These are phyloP conservation scores for Acanthisitta chloris DNA, from an alignment of 2,113 vertebrate species.

Conservation along the genomic window DNA sequence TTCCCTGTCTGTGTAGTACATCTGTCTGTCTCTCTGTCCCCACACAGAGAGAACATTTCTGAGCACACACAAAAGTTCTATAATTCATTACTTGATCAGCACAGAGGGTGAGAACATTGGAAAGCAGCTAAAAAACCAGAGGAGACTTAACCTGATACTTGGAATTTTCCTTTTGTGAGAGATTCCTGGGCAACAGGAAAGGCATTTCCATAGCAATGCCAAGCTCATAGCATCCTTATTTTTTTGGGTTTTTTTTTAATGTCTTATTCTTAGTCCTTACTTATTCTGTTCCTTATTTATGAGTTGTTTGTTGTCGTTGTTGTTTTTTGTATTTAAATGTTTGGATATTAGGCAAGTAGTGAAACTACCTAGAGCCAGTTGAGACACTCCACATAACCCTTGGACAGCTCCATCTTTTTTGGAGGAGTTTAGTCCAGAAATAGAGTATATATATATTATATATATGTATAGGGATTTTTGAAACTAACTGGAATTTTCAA, in stretches of 20 bases:
- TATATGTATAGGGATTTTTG: constrained; percentile 50
- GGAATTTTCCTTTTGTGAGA: background rate
- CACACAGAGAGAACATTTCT: constrained; percentile 58
- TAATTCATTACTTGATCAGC: constrained; percentile 8
- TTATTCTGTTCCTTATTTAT: constrained; percentile 41
- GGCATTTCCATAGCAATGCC: background rate
- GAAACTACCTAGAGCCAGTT: background rate
- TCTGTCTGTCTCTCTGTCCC: too few species aligned
- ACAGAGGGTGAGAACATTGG: background rate
- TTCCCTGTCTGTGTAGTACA: too few species aligned
- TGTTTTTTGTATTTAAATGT: constrained; percentile 37
- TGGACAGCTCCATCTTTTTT: constrained; percentile 39
- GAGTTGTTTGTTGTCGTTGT: background rate
- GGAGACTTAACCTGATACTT: background rate
- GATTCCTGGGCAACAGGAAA: constrained; percentile 11
- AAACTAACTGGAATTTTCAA: constrained; percentile 63
- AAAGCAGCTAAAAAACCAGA: background rate
- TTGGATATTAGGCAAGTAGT: constrained; percentile 32
- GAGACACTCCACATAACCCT: constrained; percentile 24
- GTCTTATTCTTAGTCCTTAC: background rate
- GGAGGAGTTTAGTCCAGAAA: constrained; percentile 46
- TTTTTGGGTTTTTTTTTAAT: background rate
- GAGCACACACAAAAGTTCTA: constrained; percentile 51
- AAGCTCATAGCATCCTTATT: background rate
- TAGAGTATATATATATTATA: constrained; percentile 48